Percentiles rank a stretch among this genome's conserved stretches.
Evolutionary conservation across 2,797 vertebrate species (phyloP).

Genomic region (Rhinichthys osculus): DNA sequence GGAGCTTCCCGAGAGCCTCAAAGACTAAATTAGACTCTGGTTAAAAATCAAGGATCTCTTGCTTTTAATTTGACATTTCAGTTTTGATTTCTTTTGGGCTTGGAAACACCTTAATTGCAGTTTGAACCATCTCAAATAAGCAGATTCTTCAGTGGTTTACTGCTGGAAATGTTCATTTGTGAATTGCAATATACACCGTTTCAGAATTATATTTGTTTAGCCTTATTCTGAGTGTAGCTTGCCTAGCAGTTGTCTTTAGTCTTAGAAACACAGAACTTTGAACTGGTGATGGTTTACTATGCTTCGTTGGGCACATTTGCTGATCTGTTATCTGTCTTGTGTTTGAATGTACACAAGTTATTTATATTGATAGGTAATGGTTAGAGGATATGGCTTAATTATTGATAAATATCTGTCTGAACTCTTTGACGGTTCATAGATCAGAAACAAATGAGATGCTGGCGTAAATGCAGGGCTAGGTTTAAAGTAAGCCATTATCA

Average conservation of each 20-base stretch:
- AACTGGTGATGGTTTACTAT: not conserved
- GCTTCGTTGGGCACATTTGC: not conserved
- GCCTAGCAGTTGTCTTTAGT: conserved; percentile 5
- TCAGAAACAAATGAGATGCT: conserved; percentile 23
- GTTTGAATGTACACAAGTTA: conserved; percentile 9
- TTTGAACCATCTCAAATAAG: conserved; percentile 23
- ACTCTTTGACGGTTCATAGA: conserved; percentile 6
- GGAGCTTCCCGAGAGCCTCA: conserved; percentile 66
- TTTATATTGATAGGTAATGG: conserved; percentile 14
- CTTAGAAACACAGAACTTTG: conserved; percentile 19
- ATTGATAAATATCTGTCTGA: conserved; percentile 8
- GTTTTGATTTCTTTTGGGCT: conserved; percentile 42
- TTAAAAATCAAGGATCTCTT: conserved; percentile 63
- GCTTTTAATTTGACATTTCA: conserved; percentile 53
- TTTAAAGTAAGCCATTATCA: conserved; percentile 7
- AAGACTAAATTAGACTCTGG: conserved; percentile 67
- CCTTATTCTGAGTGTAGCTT: not conserved
- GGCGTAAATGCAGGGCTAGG: not conserved
- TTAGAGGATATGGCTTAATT: conserved; percentile 21
- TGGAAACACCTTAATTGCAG: conserved; percentile 44
- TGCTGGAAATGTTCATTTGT: conserved; percentile 13
- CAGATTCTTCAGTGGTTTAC: conserved; percentile 9
- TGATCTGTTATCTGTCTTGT: conserved; percentile 24
- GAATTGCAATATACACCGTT: not conserved
- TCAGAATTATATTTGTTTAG: not conserved